These are phyloP conservation scores for Zygogramma bicolorata DNA, from an alignment of 2,888 invertebrate species.

Conservation along the genomic window DNA sequence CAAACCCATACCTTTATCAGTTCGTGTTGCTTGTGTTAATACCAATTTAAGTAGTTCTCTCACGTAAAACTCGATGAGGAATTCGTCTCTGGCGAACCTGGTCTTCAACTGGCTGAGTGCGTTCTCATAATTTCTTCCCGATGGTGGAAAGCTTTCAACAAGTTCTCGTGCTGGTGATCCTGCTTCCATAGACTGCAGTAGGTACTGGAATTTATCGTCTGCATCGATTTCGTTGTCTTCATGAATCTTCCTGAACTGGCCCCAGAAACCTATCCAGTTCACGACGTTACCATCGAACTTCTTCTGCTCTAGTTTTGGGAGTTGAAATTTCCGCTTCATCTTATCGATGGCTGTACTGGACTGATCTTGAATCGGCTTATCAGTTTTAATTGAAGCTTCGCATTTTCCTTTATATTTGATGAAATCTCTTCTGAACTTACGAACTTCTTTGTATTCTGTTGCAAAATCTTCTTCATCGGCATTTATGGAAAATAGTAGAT, in stretches of 20 bases:
- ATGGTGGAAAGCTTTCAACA: neutral
- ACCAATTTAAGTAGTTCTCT: neutral
- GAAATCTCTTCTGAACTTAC: too few species aligned
- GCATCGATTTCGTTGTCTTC: too few species aligned
- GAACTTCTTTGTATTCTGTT: too few species aligned
- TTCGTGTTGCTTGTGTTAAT: neutral
- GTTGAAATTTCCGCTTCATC: neutral
- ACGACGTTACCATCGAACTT: neutral
- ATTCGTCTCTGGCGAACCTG: neutral
- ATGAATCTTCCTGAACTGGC: neutral
- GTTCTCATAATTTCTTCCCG: neutral
- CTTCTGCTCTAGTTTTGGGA: neutral
- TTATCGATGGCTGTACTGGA: too few species aligned
- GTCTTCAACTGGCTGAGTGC: neutral
- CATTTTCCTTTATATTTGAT: too few species aligned
- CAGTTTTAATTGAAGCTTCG: too few species aligned
- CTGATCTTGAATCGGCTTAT: too few species aligned
- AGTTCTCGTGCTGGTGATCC: too few species aligned
- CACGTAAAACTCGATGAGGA: neutral
- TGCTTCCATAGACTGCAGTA: too few species aligned
- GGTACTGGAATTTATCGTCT: neutral
- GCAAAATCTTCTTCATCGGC: too few species aligned
- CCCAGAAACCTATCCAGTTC: neutral
- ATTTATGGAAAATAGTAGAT: too few species aligned
- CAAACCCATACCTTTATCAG: too few species aligned